These are phyloP conservation scores for Zoanthus sociatus DNA, from an alignment of 92 coral and sea anemone genomes.

Conservation along the genomic window DNA sequence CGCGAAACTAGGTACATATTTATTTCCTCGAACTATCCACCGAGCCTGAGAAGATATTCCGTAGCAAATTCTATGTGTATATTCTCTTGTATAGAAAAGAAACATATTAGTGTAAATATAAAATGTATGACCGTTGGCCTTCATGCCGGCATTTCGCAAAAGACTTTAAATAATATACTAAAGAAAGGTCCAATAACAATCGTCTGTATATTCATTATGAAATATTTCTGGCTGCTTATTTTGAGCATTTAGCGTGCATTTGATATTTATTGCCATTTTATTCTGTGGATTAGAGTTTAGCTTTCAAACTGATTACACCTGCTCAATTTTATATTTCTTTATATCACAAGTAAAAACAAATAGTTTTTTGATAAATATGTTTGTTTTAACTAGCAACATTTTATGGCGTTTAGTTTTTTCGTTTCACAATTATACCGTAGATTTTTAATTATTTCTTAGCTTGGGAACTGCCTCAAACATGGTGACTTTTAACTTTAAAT, in stretches of 20 bases:
- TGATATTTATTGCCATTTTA: neutral
- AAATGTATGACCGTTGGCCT: neutral
- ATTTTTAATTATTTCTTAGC: conserved; percentile 3
- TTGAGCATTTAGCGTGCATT: neutral
- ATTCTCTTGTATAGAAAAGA: neutral
- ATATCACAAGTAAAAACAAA: neutral
- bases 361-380: conserved; percentile 4
- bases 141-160: neutral
- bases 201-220: too few species aligned
- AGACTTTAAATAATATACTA: neutral
- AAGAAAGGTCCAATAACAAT: neutral
- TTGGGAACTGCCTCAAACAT: neutral
- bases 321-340: neutral
- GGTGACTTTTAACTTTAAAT: conserved; percentile 10
- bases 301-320: neutral
- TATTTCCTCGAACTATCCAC: too few species aligned
- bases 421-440: neutral
- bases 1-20: neutral
- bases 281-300: neutral
- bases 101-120: too few species aligned
- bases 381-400: conserved; percentile 16
- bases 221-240: neutral
- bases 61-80: too few species aligned
- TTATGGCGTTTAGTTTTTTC: neutral
- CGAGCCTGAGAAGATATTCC: too few species aligned